phyloP scores from a whole-genome alignment of 2,113 vertebrate species.

The Quiscalus mexicanus region DNA sequence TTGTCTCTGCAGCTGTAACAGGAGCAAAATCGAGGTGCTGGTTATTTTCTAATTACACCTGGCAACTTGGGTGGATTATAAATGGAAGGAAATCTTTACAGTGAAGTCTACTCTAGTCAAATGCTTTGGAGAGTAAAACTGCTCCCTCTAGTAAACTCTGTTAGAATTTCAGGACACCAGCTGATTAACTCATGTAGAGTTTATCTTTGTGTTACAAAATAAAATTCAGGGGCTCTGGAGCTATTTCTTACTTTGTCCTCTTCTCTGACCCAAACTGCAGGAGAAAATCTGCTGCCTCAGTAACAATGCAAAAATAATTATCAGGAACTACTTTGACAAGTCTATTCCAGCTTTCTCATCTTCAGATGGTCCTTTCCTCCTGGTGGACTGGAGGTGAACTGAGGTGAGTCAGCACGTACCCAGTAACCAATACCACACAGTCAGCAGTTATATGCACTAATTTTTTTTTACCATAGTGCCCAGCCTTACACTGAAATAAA shows the following conservation, averaged over 20 bases:
- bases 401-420: neutral
- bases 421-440: slow-evolving; percentile 10
- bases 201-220: neutral
- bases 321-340: neutral
- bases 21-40: neutral
- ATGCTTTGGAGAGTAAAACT: neutral
- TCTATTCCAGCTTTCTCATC: neutral
- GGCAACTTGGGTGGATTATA: neutral
- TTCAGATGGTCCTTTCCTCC: neutral
- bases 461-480: neutral
- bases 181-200: neutral
- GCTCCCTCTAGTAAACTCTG: neutral
- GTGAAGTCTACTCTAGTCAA: neutral
- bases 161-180: neutral
- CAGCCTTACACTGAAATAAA: slow-evolving; percentile 25
- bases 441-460: slow-evolving; percentile 5
- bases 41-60: neutral
- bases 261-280: neutral
- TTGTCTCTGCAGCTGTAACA: neutral
- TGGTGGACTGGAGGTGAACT: neutral
- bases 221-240: neutral
- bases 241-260: neutral
- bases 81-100: neutral
- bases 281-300: neutral
- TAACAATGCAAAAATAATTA: neutral